A percentile compares a stretch with the other conserved stretches of the same genome.
Evolutionary conservation across 2,797 vertebrate genomes (phyloP).

Genomic region (Salmo trutta): DNA sequence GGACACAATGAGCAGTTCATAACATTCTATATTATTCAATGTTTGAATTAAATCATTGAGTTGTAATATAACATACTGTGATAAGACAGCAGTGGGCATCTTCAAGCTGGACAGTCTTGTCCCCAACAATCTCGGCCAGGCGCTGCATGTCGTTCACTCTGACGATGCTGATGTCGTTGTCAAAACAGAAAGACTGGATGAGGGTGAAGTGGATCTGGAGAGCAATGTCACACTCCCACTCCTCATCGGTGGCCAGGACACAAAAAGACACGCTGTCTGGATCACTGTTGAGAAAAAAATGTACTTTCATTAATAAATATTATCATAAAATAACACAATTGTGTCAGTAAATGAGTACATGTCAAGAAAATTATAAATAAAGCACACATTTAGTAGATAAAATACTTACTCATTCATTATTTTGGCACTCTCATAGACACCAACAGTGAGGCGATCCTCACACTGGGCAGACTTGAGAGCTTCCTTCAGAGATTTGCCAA

Average conservation of each 20-base stretch:
- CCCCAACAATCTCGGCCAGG: conserved; percentile 75
- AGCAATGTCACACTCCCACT: conserved; percentile 88
- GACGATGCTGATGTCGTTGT: conserved; percentile 95
- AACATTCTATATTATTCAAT: background rate
- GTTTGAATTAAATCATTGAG: background rate
- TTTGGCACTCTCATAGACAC: conserved; percentile 93
- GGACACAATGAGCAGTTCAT: background rate
- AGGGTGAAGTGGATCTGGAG: conserved; percentile 97
- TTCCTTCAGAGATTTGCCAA: conserved; percentile 85
- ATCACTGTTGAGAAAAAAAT: conserved; percentile 73
- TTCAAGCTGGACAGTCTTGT: conserved; percentile 57
- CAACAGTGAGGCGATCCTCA: conserved; percentile 86
- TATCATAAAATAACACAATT: background rate
- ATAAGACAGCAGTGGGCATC: conserved; percentile 87
- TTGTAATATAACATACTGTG: conserved; percentile 72
- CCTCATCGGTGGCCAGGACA: conserved; percentile 85
- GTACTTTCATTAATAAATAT: conserved; percentile 19
- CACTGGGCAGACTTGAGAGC: conserved; percentile 82
- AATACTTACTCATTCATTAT: conserved; percentile 92
- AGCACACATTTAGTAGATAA: background rate
- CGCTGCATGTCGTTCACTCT: conserved; percentile 84
- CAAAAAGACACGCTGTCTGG: conserved; percentile 90
- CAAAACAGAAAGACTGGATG: conserved; percentile 97
- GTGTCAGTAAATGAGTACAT: background rate
- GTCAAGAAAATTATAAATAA: background rate